phyloP scores from a whole-genome alignment of 1,140 invertebrate genomes.

The Drosophila tristis region DNA sequence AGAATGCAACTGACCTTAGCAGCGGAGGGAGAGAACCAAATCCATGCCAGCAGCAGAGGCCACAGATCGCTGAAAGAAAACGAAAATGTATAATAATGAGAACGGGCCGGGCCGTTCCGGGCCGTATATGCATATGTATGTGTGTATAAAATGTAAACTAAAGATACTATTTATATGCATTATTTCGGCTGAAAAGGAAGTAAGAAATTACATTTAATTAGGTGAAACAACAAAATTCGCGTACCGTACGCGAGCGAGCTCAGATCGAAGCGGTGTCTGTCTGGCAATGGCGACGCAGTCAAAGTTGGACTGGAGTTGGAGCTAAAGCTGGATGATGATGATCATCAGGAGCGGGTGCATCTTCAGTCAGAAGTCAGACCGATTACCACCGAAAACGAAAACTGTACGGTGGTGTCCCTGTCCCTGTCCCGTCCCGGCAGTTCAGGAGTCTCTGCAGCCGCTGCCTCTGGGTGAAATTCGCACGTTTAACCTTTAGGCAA shows the following conservation, averaged over 20 bases:
- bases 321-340: constrained; percentile 31
- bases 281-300: no score
- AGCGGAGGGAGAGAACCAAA: constrained; percentile 24
- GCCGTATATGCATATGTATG: not conserved
- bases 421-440: constrained; percentile 30
- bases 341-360: constrained; percentile 36
- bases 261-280: no score
- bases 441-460: constrained; percentile 35
- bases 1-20: constrained; percentile 33
- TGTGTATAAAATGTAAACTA: constrained; percentile 75
- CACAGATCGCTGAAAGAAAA: constrained; percentile 68
- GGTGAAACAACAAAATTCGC: constrained; percentile 75
- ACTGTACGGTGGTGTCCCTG: no score
- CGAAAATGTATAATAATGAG: constrained; percentile 79
- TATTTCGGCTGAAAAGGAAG: constrained; percentile 83
- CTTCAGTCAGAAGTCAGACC: constrained; percentile 73
- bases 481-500: constrained; percentile 83
- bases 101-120: constrained; percentile 13
- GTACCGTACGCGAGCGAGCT: constrained; percentile 63
- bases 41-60: constrained; percentile 21
- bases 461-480: constrained; percentile 78
- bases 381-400: constrained; percentile 75
- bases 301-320: constrained; percentile 18
- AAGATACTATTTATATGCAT: constrained; percentile 82
- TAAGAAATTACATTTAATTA: constrained; percentile 84